Conservation (phyloP, 2,797 vertebrate genomes). For the Microctenopoma steveboyesi region DNA sequence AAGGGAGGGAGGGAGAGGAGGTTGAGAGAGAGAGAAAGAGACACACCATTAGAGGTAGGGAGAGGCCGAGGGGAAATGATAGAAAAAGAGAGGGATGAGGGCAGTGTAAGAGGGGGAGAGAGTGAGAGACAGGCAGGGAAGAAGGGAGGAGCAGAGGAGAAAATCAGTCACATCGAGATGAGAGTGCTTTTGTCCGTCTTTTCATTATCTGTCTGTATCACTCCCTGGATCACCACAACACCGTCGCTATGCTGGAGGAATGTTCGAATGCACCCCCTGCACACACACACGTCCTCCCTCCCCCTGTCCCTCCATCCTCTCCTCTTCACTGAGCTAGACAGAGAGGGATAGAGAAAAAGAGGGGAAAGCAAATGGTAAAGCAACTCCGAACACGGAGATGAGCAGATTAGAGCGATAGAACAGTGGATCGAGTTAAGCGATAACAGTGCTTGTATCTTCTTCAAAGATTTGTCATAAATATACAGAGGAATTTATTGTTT, state of each 20-base stretch:
- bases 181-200: slow-evolving; percentile 89
- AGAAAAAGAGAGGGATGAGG: slow-evolving; percentile 63
- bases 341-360: slow-evolving; percentile 56
- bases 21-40: slow-evolving; percentile 62
- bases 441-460: slow-evolving; percentile 35
- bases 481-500: slow-evolving; percentile 14
- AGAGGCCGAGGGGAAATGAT: slow-evolving; percentile 67
- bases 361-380: slow-evolving; percentile 64
- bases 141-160: slow-evolving; percentile 71
- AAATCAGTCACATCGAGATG: slow-evolving; percentile 85
- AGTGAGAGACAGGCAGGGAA: slow-evolving; percentile 53
- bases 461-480: slow-evolving; percentile 31
- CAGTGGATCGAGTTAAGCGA: slow-evolving; percentile 43
- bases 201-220: slow-evolving; percentile 89
- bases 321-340: slow-evolving; percentile 77
- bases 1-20: slow-evolving; percentile 48
- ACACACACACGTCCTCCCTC: slow-evolving; percentile 63
- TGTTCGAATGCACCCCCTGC: slow-evolving; percentile 80
- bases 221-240: slow-evolving; percentile 86
- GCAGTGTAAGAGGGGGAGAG: slow-evolving; percentile 35
- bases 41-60: slow-evolving; percentile 73
- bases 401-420: slow-evolving; percentile 67
- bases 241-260: slow-evolving; percentile 81
- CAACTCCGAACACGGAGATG: slow-evolving; percentile 61
- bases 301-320: slow-evolving; percentile 73